phyloP scores from a whole-genome alignment of 1,140 invertebrate genomes.

The Anastrepha obliqua region DNA sequence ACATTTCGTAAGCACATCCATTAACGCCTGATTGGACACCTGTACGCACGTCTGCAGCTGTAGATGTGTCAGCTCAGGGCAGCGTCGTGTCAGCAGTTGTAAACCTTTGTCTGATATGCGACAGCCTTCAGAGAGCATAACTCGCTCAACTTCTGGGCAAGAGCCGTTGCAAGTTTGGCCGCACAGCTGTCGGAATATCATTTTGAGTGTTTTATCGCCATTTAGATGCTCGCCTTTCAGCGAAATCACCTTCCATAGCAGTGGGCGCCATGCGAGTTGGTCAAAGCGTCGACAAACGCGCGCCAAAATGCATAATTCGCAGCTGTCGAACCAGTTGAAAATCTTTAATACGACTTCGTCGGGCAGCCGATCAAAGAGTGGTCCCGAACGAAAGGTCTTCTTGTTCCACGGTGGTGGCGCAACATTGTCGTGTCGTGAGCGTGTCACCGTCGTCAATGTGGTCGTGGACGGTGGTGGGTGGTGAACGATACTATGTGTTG shows the following conservation, averaged over 20 bases:
- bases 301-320: conserved; percentile 86
- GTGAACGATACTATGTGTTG: conserved; percentile 63
- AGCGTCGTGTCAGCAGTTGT: conserved; percentile 80
- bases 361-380: conserved; percentile 76
- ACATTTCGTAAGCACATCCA: conserved; percentile 77
- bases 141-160: conserved; percentile 79
- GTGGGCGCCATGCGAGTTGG: conserved; percentile 86
- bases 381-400: conserved; percentile 68
- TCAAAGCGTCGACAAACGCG: conserved; percentile 89
- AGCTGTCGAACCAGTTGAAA: conserved; percentile 85
- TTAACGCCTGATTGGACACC: conserved; percentile 75
- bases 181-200: conserved; percentile 79
- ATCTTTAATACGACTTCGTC: conserved; percentile 79
- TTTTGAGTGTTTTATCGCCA: conserved; percentile 82
- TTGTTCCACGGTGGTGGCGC: conserved; percentile 71
- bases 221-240: conserved; percentile 81
- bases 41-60: conserved; percentile 82
- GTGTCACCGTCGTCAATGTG: conserved; percentile 48
- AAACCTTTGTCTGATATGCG: conserved; percentile 86
- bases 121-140: conserved; percentile 84
- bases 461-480: conserved; percentile 62
- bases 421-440: conserved; percentile 57
- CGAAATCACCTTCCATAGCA: conserved; percentile 83
- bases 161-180: conserved; percentile 77
- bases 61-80: conserved; percentile 83